Conservation (phyloP, 2,888 invertebrate species). For the Diplazon laetatorius region DNA sequence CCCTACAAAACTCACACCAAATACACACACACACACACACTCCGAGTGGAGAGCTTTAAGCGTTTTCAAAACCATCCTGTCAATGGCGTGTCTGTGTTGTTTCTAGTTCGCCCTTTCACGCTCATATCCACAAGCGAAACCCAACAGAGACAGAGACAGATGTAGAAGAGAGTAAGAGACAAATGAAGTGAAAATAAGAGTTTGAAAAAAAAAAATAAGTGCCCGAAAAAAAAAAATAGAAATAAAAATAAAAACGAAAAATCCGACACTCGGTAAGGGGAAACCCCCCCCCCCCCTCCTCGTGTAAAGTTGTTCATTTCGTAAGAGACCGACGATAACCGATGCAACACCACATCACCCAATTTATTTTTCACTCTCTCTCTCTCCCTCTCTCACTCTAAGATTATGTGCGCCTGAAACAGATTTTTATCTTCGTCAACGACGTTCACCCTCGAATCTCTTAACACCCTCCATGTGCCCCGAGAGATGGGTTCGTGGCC, state of each 20-base stretch:
- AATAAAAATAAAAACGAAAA: slow-evolving; percentile 23
- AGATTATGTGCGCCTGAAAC: slow-evolving; percentile 29
- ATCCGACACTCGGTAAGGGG: slow-evolving; percentile 38
- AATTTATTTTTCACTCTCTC: slow-evolving; percentile 41
- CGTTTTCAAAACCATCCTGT: slow-evolving; percentile 18
- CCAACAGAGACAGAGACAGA: neutral
- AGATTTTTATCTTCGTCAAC: slow-evolving; percentile 51
- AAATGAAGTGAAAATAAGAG: no score
- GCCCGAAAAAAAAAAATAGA: slow-evolving; percentile 5
- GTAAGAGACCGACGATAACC: slow-evolving; percentile 4
- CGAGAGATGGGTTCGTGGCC: slow-evolving; percentile 59
- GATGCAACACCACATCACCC: slow-evolving; percentile 31
- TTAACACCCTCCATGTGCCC: slow-evolving; percentile 72
- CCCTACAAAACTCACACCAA: slow-evolving; percentile 40
- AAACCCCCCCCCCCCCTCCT: no score
- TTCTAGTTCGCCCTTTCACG: slow-evolving; percentile 55
- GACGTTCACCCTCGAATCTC: slow-evolving; percentile 69
- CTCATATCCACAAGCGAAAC: slow-evolving; percentile 16
- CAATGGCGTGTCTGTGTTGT: slow-evolving; percentile 55
- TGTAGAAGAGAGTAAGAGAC: no score
- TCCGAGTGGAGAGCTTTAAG: slow-evolving; percentile 4
- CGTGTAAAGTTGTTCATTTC: slow-evolving; percentile 21
- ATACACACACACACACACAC: no score
- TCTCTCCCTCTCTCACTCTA: slow-evolving; percentile 19
- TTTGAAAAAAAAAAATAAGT: neutral